These are phyloP conservation scores for Lathronympha strigana DNA, from an alignment of 2,888 invertebrate genomes.

Conservation along the genomic window DNA sequence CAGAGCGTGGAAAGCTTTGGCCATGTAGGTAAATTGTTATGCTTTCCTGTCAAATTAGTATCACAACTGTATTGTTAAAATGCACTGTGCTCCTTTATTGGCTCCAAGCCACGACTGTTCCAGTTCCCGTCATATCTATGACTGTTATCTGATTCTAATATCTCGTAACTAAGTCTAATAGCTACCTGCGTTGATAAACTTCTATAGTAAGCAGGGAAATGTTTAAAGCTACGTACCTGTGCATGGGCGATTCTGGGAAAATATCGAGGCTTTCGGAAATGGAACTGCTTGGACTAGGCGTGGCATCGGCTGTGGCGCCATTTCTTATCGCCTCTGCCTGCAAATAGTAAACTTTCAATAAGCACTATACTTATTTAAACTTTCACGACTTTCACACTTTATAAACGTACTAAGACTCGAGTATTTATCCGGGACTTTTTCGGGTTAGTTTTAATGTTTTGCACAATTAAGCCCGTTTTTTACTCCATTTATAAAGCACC, in stretches of 20 bases:
- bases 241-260: constrained; percentile 95
- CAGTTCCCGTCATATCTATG: constrained; percentile 56
- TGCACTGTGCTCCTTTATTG: constrained; percentile 68
- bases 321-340: constrained; percentile 83
- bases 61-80: constrained; percentile 55
- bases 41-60: constrained; percentile 76
- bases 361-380: constrained; percentile 8
- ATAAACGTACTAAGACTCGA: not conserved
- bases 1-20: constrained; percentile 62
- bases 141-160: constrained; percentile 55
- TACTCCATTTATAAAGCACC: too few species aligned
- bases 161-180: constrained; percentile 35
- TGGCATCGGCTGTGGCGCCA: constrained; percentile 88
- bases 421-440: too few species aligned
- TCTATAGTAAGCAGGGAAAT: constrained; percentile 49
- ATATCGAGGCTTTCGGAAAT: constrained; percentile 95
- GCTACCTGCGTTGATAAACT: constrained; percentile 36
- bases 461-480: too few species aligned
- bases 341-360: constrained; percentile 41
- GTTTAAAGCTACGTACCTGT: constrained; percentile 81
- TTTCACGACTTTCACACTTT: too few species aligned
- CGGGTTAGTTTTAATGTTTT: too few species aligned
- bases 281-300: constrained; percentile 95
- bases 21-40: constrained; percentile 68
- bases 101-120: constrained; percentile 69